Conservation (phyloP, 2,888 invertebrate genomes). For the Adelognathus sp. region DNA sequence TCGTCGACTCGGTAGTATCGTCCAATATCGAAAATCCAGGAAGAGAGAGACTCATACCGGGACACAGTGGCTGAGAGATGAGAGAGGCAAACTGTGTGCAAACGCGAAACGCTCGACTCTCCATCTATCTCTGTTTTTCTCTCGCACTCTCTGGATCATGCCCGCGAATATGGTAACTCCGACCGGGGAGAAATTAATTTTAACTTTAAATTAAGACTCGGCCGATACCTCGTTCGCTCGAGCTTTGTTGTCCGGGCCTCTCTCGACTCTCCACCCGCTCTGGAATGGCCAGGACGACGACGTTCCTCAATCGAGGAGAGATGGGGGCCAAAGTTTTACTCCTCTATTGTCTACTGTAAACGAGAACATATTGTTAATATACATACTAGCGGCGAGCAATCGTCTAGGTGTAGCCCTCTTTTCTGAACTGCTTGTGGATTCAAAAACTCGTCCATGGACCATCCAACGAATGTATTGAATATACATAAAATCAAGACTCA, state of each 20-base stretch:
- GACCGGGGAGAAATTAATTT: constrained; percentile 79
- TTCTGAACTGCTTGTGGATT: constrained; percentile 49
- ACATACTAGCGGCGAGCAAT: constrained; percentile 46
- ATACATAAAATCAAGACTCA: constrained; percentile 16
- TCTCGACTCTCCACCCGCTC: background rate
- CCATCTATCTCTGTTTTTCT: background rate
- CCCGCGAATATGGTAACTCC: constrained; percentile 35
- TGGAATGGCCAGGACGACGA: constrained; percentile 33
- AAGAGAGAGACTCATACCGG: constrained; percentile 39
- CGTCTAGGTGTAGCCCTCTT: constrained; percentile 15
- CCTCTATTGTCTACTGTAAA: constrained; percentile 78
- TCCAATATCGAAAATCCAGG: constrained; percentile 55
- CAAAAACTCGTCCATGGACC: constrained; percentile 55
- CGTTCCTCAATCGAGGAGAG: constrained; percentile 57
- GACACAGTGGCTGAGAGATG: constrained; percentile 51
- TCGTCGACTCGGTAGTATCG: constrained; percentile 55
- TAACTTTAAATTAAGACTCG: constrained; percentile 81
- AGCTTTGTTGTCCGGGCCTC: constrained; percentile 75
- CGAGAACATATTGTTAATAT: constrained; percentile 65
- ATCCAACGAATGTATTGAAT: constrained; percentile 47
- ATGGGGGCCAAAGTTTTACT: constrained; percentile 72
- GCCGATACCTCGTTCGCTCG: constrained; percentile 77
- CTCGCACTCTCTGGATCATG: constrained; percentile 10
- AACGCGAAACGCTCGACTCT: constrained; percentile 63
- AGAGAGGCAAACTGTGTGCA: constrained; percentile 62